Percentiles rank a stretch among this genome's conserved stretches.
Evolutionary conservation across 2,888 invertebrate genomes (phyloP).

Genomic region (Vandiemenella viatica): DNA sequence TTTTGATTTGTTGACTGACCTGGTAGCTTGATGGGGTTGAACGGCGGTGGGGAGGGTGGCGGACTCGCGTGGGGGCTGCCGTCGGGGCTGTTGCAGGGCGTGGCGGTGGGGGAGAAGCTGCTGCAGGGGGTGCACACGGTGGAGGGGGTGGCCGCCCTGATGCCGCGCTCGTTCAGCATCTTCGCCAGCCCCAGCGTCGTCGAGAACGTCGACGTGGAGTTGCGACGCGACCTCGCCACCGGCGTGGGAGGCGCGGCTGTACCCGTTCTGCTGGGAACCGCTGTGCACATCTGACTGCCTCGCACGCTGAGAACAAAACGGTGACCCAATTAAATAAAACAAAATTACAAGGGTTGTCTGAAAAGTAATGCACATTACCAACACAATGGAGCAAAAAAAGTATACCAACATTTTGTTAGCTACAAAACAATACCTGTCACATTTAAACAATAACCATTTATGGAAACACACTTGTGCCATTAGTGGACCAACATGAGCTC

Average conservation of each 20-base stretch:
- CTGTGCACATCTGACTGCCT: slow-evolving; percentile 51
- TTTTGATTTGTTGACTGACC: no score
- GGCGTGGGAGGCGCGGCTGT: slow-evolving; percentile 36
- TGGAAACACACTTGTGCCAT: no score
- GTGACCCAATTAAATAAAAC: no score
- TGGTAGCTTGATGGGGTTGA: slow-evolving; percentile 37
- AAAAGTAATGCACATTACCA: no score
- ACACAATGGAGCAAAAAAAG: no score
- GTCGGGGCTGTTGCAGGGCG: slow-evolving; percentile 75
- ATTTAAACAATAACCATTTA: no score
- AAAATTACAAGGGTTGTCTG: no score
- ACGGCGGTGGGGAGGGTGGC: slow-evolving; percentile 42
- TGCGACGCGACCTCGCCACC: slow-evolving; percentile 47
- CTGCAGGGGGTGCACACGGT: slow-evolving; percentile 44
- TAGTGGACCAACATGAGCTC: no score
- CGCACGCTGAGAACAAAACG: slow-evolving; percentile 30
- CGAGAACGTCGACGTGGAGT: slow-evolving; percentile 63
- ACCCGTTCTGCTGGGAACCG: slow-evolving; percentile 30
- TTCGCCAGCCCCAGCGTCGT: slow-evolving; percentile 60
- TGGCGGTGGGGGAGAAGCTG: slow-evolving; percentile 69
- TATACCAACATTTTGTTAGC: no score
- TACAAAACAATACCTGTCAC: no score
- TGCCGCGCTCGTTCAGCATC: slow-evolving; percentile 62
- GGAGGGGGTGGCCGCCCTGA: slow-evolving; percentile 55
- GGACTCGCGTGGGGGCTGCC: slow-evolving; percentile 43